Evolutionary conservation across 1,140 invertebrate species (phyloP), one percentile per base, ranked within the genome.

Genomic region (Drosophila saltans): DNA sequence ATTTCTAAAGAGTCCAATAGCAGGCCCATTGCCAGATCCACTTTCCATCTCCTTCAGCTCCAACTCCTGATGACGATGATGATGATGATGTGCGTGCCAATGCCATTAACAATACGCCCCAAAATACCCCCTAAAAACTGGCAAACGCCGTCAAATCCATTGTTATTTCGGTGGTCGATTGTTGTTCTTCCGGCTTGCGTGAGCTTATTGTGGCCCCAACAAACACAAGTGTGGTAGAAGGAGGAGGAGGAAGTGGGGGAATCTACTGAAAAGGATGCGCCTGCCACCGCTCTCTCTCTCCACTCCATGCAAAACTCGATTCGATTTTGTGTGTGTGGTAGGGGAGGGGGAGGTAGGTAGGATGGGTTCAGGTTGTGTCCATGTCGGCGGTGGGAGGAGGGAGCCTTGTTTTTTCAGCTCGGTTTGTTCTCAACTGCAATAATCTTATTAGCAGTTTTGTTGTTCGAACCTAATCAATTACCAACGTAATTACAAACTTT

Each of bases 391-490:
- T 68, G 70, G 66, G 68, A 16, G 16, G 16, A 16, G 16, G 16
- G 16, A 16, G 0, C 16, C 80, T 90, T 82, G 81, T 90, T 81
- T 86, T 86, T 90, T 81, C 85, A 90, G 85, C 86, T 90, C 81
- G 85, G 81, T 85, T 90, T 86, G 79, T 72, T 73, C 80, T 84
- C 88, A 78, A 77, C 90, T 91, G 83, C 91, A 92, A 92, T 92
- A 92, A 92, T 92, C 91, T 92, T 92, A 92, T 92, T 92, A 92
- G 81, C 83, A 92, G 89, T 92, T 59, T 91, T 90, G 91, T 92
- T 92, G 91, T 92, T 91, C 91, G 91, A 92, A 92, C 91, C 91
- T 92, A 92, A 92, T 92, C 91, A 92, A 92, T 92, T 92, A 92
- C 91, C 91, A 90, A 92, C 91, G 89, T 92, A 92, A 92, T 92